phyloP scores from a whole-genome alignment of 2,888 invertebrate genomes.

The Himalopsyche japonica region DNA sequence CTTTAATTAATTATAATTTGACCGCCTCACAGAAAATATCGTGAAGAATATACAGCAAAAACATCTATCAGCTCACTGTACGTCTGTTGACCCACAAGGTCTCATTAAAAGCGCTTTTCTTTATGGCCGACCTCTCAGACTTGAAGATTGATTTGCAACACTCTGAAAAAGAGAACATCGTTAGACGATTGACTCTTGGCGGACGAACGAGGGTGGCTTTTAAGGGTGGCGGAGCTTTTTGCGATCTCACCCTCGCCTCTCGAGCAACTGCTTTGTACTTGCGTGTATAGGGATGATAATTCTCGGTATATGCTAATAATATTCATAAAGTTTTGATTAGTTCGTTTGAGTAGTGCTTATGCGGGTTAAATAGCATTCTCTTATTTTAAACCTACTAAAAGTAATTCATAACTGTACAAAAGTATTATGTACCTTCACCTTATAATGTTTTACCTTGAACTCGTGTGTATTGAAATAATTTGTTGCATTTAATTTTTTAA shows the following conservation, averaged over 20 bases:
- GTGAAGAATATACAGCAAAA: slow-evolving; percentile 6
- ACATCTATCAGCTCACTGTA: slow-evolving; percentile 27
- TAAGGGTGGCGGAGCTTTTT: neutral
- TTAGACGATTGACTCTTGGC: slow-evolving; percentile 33
- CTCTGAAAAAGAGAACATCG: slow-evolving; percentile 32
- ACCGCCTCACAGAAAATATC: neutral
- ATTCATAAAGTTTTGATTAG: slow-evolving; percentile 36
- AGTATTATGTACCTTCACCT: too few species aligned
- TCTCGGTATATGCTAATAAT: slow-evolving; percentile 37
- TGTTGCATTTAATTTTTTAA: too few species aligned
- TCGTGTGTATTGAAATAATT: too few species aligned
- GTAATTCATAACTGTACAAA: too few species aligned
- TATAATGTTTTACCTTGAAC: too few species aligned
- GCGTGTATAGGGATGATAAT: slow-evolving; percentile 14
- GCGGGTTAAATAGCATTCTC: neutral
- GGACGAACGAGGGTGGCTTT: neutral
- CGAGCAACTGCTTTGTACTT: neutral
- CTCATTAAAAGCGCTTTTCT: slow-evolving; percentile 29
- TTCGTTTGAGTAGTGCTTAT: slow-evolving; percentile 14
- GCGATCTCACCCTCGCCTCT: neutral
- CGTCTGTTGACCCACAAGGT: slow-evolving; percentile 21
- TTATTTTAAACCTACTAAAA: neutral
- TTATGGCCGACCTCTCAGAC: slow-evolving; percentile 2
- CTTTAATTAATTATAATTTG: neutral
- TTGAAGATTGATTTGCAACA: slow-evolving; percentile 33